Evolutionary conservation across 2,888 invertebrate species (phyloP), one percentile per base, ranked within the genome.

Genomic region (Athalia rosae): DNA sequence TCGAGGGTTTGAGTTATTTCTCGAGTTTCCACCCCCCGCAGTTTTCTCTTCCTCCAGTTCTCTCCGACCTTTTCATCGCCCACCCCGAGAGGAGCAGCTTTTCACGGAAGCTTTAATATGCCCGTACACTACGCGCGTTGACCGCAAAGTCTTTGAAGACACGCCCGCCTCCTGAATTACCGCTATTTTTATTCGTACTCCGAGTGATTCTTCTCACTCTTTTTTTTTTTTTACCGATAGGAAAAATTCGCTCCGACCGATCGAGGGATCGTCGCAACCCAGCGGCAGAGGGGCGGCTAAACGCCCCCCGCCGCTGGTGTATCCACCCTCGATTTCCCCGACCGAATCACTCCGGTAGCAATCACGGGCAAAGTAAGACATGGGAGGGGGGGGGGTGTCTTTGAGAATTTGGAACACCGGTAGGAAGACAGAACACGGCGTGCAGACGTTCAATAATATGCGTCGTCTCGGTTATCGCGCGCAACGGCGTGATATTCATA

Each of bases 401-500:
- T 6, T 8, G 62, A 15, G 62, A 41, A 28, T 43, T 43, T 62
- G 8, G 28, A 11, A 13, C 9, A 9, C n/a, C 15, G n/a, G 4
- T n/a, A n/a, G n/a, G n/a, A n/a, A n/a, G n/a, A n/a, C 79, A 82
- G 77, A 79, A 82, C 82, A 43, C 62, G 9, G 83, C 83, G 83
- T 84, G 85, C 84, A 85, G 88, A 87, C 84, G 88, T 88, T 88
- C 88, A 87, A 28, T 28, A 88, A 88, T 89, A 87, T 85, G 84
- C 85, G 81, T 83, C 80, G 83, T 84, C 66, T 85, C 86, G 28
- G 87, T 88, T 89, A 88, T 87, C 87, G 85, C 87, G 83, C 80
- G 82, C 86, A 89, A 89, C 89, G 85, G 87, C n/a, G n/a, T n/a
- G n/a, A n/a, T 89, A 89, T 89, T 89, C 89, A 89, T 89, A 86